Percentiles rank a stretch among this genome's conserved stretches.
Evolutionary conservation across 2,113 vertebrate species (phyloP).

Genomic region (Formicarius rufipectus): DNA sequence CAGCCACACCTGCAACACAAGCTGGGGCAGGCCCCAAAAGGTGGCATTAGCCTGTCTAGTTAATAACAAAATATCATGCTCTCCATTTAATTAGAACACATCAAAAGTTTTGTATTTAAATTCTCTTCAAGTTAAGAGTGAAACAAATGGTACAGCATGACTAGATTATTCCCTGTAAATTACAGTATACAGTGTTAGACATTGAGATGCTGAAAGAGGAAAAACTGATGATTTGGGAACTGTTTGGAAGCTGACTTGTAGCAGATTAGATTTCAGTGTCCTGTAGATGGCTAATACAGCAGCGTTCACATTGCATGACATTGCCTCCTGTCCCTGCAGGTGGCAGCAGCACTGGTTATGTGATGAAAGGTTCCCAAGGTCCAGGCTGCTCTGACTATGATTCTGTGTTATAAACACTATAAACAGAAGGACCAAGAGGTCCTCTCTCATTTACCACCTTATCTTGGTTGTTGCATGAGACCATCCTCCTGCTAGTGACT

Average conservation of each 20-base stretch:
- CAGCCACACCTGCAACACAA: too few relatives aligned
- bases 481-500: not conserved
- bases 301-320: not conserved
- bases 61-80: slow-evolving; percentile 4
- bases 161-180: slow-evolving; percentile 34
- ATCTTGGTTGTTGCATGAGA: not conserved
- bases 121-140: slow-evolving; percentile 7
- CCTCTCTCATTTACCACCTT: not conserved
- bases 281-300: not conserved
- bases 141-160: slow-evolving; percentile 39
- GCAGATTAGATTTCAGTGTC: not conserved
- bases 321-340: not conserved
- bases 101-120: slow-evolving; percentile 30
- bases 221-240: not conserved
- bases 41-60: slow-evolving; percentile 12
- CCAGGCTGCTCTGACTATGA: not conserved
- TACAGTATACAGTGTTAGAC: not conserved
- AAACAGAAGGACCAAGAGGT: not conserved
- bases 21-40: too few relatives aligned
- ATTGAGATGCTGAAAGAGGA: not conserved
- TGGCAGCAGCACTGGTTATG: not conserved
- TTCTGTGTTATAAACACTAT: not conserved
- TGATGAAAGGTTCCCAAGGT: not conserved
- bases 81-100: slow-evolving; percentile 38
- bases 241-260: not conserved